Evolutionary conservation across 2,113 vertebrate species (phyloP), one percentile per base, ranked within the genome.

Genomic region (Aldabrachelys gigantea): DNA sequence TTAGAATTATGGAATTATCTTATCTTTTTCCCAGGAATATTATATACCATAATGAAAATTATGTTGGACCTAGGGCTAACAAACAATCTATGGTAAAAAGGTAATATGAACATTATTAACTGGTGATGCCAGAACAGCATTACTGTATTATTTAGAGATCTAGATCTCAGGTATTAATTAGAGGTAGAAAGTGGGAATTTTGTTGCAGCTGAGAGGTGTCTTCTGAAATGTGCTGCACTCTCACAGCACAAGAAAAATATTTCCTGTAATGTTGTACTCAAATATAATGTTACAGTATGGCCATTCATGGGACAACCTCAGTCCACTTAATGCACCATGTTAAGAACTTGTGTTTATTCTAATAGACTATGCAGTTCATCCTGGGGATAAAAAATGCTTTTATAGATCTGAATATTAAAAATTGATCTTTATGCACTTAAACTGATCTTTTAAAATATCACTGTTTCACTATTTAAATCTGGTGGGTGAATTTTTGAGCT

Each of bases 281-380:
- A 50, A 4, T 41, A 50, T 38, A 80, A 54, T 31, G 10, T 24
- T 12, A 1, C 1, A 3, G 49, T 50, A 22, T 56, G 56, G 41
- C 50, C 91, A 54, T 54, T 82, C 0, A 0, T 44, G 80, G 62
- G 91, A 56, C 81, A 31, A 21, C 54, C 4, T 31, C 75, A 44
- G 44, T 12, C 2, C 22, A 17, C 38, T 86, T 57, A 5, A 85
- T 87, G 5, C 53, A 0, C n/a, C 1, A 0, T 44, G 27, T 80
- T 93, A 80, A 13, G 50, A 90, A 25, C 8, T 84, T 91, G 69
- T 76, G 41, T 22, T 82, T n/a, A 52, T 95, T 49, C 88, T n/a
- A 89, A 56, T 35, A 47, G 44, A 57, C 92, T 91, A 47, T 14
- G 0, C 9, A 81, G 22, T 1, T 84, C 7, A 90, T 89, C 1